phyloP scores from a whole-genome alignment of 2,797 vertebrate genomes.

The Girardinus metallicus region DNA sequence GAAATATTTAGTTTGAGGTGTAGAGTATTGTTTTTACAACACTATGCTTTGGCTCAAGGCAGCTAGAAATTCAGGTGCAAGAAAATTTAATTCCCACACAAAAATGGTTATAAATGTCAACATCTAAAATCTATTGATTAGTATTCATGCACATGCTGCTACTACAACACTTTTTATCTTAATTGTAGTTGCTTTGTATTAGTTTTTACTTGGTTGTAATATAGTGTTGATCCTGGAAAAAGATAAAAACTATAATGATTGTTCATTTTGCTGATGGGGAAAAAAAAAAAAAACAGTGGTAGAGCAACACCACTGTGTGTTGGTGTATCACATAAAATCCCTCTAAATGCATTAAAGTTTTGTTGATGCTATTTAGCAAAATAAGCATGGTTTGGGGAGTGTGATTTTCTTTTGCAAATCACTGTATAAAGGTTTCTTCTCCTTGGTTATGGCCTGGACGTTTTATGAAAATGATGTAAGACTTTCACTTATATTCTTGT shows the following conservation, averaged over 20 bases:
- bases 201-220: background rate
- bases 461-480: background rate
- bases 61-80: background rate
- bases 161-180: background rate
- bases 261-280: too few relatives aligned
- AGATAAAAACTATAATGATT: background rate
- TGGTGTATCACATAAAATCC: background rate
- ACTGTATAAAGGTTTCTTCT: background rate
- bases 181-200: background rate
- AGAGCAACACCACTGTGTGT: background rate
- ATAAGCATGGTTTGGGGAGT: too few relatives aligned
- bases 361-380: background rate
- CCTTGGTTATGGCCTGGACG: background rate
- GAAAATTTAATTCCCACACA: background rate
- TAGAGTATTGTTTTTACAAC: background rate
- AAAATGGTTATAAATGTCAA: background rate
- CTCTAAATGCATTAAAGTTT: background rate
- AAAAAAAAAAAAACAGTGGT: too few relatives aligned
- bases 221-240: background rate
- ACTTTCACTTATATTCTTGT: background rate
- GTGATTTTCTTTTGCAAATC: background rate
- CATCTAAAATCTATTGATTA: background rate
- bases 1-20: background rate
- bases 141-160: background rate
- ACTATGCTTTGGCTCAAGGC: background rate